Conservation (phyloP, 2,888 invertebrate species). For the Trichogramma dendrolimi region DNA sequence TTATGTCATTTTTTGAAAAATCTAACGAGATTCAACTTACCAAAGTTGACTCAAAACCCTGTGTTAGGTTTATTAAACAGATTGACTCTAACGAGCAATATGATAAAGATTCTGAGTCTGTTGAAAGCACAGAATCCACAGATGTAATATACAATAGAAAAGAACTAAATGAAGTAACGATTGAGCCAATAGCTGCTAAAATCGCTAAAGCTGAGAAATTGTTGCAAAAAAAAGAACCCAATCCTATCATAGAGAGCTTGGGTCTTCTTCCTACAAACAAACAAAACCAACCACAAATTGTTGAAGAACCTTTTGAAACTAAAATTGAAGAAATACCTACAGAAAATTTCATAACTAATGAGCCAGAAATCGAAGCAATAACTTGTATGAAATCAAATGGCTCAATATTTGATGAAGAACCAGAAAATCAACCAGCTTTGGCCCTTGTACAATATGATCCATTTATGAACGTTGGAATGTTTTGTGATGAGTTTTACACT, state of each 20-base stretch:
- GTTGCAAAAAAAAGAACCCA: slow-evolving; percentile 11
- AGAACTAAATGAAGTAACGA: slow-evolving; percentile 23
- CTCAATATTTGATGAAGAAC: slow-evolving; percentile 10
- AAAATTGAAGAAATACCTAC: not conserved
- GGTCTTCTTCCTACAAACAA: too few species aligned
- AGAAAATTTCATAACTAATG: not conserved
- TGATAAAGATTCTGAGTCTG: not conserved
- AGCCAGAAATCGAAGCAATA: slow-evolving; percentile 1
- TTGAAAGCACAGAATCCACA: not conserved
- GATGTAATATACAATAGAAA: too few species aligned
- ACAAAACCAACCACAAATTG: not conserved
- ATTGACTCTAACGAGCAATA: not conserved
- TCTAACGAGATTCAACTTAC: slow-evolving; percentile 23
- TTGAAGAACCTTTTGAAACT: not conserved
- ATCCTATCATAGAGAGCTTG: too few species aligned
- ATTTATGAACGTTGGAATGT: slow-evolving; percentile 20
- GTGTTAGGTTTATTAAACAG: slow-evolving; percentile 7
- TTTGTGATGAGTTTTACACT: slow-evolving; percentile 16
- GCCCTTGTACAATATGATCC: slow-evolving; percentile 20
- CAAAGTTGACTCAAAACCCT: slow-evolving; percentile 17
- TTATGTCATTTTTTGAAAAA: slow-evolving; percentile 17
- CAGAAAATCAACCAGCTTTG: slow-evolving; percentile 7
- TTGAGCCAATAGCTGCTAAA: slow-evolving; percentile 9
- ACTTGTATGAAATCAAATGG: slow-evolving; percentile 2
- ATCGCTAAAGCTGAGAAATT: slow-evolving; percentile 14